phyloP scores from a whole-genome alignment of 1,140 invertebrate genomes.

The Ceratina japonica region DNA sequence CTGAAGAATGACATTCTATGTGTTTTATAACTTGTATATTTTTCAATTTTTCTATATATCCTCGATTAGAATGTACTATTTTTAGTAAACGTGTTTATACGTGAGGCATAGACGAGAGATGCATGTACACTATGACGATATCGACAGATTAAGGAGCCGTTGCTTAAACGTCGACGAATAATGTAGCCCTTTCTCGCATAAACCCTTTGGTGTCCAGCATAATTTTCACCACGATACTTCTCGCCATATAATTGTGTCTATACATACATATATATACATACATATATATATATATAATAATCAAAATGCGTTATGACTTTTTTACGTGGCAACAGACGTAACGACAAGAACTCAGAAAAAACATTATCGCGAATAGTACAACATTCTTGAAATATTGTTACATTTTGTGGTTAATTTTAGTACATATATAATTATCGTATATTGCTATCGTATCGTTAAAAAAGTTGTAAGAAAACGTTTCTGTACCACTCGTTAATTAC shows the following conservation, averaged over 20 bases:
- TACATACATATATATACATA: slow-evolving; percentile 4
- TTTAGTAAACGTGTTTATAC: slow-evolving; percentile 51
- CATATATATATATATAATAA: slow-evolving; percentile 36
- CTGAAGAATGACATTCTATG: slow-evolving; percentile 48
- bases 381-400: slow-evolving; percentile 53
- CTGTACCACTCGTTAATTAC: slow-evolving; percentile 1
- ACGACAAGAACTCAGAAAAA: not conserved
- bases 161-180: not conserved
- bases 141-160: not conserved
- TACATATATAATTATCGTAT: slow-evolving; percentile 39
- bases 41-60: slow-evolving; percentile 59
- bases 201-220: slow-evolving; percentile 60
- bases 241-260: slow-evolving; percentile 57
- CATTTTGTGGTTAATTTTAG: slow-evolving; percentile 49
- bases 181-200: slow-evolving; percentile 24
- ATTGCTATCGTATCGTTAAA: slow-evolving; percentile 37
- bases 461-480: slow-evolving; percentile 16
- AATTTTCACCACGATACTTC: slow-evolving; percentile 45
- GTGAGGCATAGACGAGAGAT: not conserved
- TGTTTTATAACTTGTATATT: slow-evolving; percentile 61
- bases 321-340: slow-evolving; percentile 26
- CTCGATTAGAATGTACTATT: slow-evolving; percentile 44
- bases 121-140: not conserved
- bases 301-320: slow-evolving; percentile 52
- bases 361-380: slow-evolving; percentile 54